These are phyloP conservation scores for Conus ventricosus DNA, from an alignment of 1,140 invertebrate species.

Conservation along the genomic window DNA sequence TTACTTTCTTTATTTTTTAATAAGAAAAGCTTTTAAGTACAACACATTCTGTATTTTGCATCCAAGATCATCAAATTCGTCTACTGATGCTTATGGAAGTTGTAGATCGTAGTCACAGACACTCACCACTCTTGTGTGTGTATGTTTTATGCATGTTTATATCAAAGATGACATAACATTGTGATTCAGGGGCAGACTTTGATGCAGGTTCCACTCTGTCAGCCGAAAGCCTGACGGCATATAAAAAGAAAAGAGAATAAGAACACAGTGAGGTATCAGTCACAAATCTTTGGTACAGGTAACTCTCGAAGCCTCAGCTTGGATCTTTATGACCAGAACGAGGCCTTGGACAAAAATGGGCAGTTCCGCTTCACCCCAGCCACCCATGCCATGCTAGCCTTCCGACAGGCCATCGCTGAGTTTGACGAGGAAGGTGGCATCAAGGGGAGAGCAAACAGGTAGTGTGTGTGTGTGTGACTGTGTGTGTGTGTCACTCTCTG, in stretches of 20 bases:
- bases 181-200: too few species aligned
- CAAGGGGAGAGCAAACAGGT: conserved; percentile 72
- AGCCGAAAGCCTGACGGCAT: background rate
- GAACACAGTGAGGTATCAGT: too few species aligned
- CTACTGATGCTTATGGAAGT: too few species aligned
- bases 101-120: too few species aligned
- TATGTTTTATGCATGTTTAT: too few species aligned
- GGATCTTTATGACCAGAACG: conserved; percentile 76
- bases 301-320: conserved; percentile 73
- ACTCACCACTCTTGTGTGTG: too few species aligned
- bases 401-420: conserved; percentile 74
- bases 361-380: conserved; percentile 79
- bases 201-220: too few species aligned
- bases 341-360: conserved; percentile 72
- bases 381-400: conserved; percentile 76
- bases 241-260: background rate
- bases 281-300: conserved; percentile 54
- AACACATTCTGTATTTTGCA: too few species aligned
- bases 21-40: too few species aligned
- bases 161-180: too few species aligned
- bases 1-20: too few species aligned
- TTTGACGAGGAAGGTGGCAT: conserved; percentile 75
- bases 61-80: too few species aligned
- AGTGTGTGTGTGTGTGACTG: background rate
- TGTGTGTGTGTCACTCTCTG: background rate